A percentile compares a stretch with the other conserved stretches of the same genome.
These are phyloP conservation scores for Trialeurodes vaporariorum DNA, from an alignment of 1,140 invertebrate genomes.

Conservation along the genomic window DNA sequence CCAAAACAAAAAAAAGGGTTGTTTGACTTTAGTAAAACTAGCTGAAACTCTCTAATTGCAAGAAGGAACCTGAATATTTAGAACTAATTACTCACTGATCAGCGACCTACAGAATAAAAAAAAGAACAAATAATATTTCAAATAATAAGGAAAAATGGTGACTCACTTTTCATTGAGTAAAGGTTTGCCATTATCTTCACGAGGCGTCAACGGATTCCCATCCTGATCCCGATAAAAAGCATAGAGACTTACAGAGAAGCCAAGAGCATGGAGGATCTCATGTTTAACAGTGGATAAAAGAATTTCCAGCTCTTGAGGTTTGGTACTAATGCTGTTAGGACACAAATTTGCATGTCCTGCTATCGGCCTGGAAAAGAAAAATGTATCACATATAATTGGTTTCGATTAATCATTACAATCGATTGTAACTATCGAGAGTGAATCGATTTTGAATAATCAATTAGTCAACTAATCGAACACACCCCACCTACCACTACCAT, in stretches of 20 bases:
- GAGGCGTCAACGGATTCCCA: slow-evolving; percentile 70
- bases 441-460: too few relatives aligned
- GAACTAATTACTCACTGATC: too few relatives aligned
- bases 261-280: slow-evolving; percentile 94
- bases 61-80: too few relatives aligned
- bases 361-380: slow-evolving; percentile 62
- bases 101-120: too few relatives aligned
- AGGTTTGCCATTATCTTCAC: slow-evolving; percentile 77
- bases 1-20: too few relatives aligned
- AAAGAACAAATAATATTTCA: slow-evolving; percentile 15
- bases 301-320: slow-evolving; percentile 82
- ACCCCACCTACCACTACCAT: too few relatives aligned
- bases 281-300: slow-evolving; percentile 95
- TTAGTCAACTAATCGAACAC: too few relatives aligned
- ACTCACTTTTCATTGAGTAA: slow-evolving; percentile 74
- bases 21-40: too few relatives aligned
- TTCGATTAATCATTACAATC: too few relatives aligned
- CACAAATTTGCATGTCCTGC: slow-evolving; percentile 98
- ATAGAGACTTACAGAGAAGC: slow-evolving; percentile 89
- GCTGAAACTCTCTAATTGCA: too few relatives aligned
- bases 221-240: slow-evolving; percentile 83
- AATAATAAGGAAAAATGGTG: slow-evolving; percentile 16
- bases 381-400: too few relatives aligned
- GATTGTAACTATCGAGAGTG: too few relatives aligned
- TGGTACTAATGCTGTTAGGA: slow-evolving; percentile 86